These are phyloP conservation scores for Gallinago paraguaiae DNA, from an alignment of 2,113 vertebrate genomes.

Conservation along the genomic window DNA sequence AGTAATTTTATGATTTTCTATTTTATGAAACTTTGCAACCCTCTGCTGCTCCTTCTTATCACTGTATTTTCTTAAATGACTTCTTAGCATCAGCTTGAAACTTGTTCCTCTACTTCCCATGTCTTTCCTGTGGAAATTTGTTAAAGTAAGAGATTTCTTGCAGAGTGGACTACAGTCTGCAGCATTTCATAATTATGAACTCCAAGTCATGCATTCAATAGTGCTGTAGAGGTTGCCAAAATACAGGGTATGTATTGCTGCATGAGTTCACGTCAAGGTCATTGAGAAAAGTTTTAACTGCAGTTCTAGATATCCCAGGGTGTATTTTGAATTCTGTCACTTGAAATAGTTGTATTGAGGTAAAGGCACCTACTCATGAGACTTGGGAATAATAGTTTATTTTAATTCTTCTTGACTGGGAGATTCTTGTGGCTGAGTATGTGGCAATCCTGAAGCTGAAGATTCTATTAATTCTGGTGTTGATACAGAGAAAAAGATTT, in stretches of 20 bases:
- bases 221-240: neutral
- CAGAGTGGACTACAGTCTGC: rapidly evolving
- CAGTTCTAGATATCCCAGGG: neutral
- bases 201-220: rapidly evolving
- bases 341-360: rapidly evolving
- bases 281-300: neutral
- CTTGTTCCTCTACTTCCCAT: rapidly evolving
- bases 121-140: neutral
- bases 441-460: neutral
- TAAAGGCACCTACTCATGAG: neutral
- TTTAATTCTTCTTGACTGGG: neutral
- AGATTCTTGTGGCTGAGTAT: neutral
- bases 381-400: neutral
- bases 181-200: rapidly evolving
- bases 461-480: neutral
- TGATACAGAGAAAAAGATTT: neutral
- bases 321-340: neutral
- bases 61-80: rapidly evolving
- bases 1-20: neutral
- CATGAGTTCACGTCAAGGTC: rapidly evolving
- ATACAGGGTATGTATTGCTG: rapidly evolving
- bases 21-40: neutral
- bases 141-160: neutral
- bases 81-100: neutral
- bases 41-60: rapidly evolving